Percentiles rank a stretch among this genome's conserved stretches.
Evolutionary conservation across 2,113 vertebrate species (phyloP).

Genomic region (Pluvialis apricaria): DNA sequence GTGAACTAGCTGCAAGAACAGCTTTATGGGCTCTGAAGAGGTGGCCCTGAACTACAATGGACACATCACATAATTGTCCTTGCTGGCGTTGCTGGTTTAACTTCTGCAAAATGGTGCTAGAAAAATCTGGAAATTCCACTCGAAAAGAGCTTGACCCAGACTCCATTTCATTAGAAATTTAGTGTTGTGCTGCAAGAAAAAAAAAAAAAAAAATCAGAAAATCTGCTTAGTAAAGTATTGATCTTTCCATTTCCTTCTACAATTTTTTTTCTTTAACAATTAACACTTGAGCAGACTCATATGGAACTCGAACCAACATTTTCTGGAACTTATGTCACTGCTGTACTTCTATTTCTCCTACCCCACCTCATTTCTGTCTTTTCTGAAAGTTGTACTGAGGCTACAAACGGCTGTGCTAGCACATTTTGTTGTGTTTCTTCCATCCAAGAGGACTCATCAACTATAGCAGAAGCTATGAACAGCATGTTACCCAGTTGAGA

Average conservation of each 20-base stretch:
- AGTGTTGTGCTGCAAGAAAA: conserved; percentile 61
- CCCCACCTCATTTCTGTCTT: not conserved
- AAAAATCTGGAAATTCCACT: conserved; percentile 89
- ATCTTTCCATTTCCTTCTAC: not conserved
- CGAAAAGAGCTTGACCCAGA: conserved; percentile 81
- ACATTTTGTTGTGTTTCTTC: not conserved
- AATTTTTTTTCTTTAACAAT: not conserved
- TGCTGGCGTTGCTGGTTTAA: conserved; percentile 87
- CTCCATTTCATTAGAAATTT: conserved; percentile 82
- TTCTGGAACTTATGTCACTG: not conserved
- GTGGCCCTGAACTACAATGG: conserved; percentile 85
- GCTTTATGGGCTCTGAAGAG: conserved; percentile 87
- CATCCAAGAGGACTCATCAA: not conserved
- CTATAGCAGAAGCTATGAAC: not conserved
- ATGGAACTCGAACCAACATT: not conserved
- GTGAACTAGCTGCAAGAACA: conserved; percentile 86
- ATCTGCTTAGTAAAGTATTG: not conserved
- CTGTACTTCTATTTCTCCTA: not conserved
- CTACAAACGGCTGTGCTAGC: not conserved
- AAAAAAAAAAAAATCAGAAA: not conserved
- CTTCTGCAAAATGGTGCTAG: conserved; percentile 84
- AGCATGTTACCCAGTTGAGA: not conserved
- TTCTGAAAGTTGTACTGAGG: not conserved
- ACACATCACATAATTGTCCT: conserved; percentile 86
- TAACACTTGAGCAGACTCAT: not conserved